Base-by-base conservation (phyloP, 2,113 vertebrate species). In the Notothenia coriiceps region DNA sequence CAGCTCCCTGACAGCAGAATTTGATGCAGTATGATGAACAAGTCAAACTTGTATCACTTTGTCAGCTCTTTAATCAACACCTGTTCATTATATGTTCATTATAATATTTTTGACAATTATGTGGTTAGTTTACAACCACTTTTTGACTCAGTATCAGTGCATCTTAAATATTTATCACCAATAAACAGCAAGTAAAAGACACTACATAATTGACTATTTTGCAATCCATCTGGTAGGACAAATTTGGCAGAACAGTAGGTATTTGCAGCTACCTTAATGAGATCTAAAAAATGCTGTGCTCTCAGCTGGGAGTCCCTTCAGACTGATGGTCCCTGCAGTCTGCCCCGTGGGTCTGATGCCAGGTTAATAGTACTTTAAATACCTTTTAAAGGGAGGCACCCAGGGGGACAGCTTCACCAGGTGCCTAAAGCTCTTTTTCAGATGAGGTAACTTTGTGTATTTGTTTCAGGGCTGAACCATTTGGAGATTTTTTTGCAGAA, bases 301-400 rank as follows among this genome's bases (percentile, higher is more conserved):
- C 17, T 47, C 17, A 12, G 66, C 51, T 14, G 44, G 25, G n/a
- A 49, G 46, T 59, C 72, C 67, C 60, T 50, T 59, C 63, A 47
- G 71, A 62, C 22, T 59, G 2, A 71, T 12, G 49, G 57, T 87
- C n/a, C 66, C 65, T 20, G 47, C 57, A 70, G 52, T 17, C 68
- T 60, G 29, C 63, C 64, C 61, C 47, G 6, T 44, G 55, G 43
- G 74, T 50, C 65, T 70, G 84, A 71, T 74, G 65, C 43, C 70
- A 70, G 74, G 54, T 75, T 35, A 68, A 56, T 62, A 6, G 43
- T 33, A 29, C 60, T 66, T 74, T 79, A 75, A 79, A 83, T 72
- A 68, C 75, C 70, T 62, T 74, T 4, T 62, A 15, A 51, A 75
- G 3, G 14, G 20, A 70, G 65, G 6, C 55, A 56, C 43, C 54